Evolutionary conservation across 30 jellyfish, hydroid and myxozoan genomes (phyloP), one percentile per base, ranked within the genome.

Genomic region (Hydra vulgaris): DNA sequence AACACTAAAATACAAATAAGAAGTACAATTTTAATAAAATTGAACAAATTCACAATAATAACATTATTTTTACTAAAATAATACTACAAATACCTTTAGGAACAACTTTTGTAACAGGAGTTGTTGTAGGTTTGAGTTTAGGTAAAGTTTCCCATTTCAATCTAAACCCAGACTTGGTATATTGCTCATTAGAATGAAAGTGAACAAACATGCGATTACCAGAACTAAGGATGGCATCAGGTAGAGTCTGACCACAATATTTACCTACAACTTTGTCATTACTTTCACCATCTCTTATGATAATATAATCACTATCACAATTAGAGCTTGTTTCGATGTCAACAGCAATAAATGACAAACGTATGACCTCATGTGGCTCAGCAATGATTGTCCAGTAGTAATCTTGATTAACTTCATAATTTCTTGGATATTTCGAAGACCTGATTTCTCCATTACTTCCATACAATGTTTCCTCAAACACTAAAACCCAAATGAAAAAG

Each of bases 341-440:
- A 61, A 79, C 22, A 21, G 52, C 67, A 15, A 18, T 19, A 0
- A 79, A 79, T 7, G 23, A 16, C 15, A 79, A 61, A 25, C 19
- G 76, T 7, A 76, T 76, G 22, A 21, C 23, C 22, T 21, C 25
- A 26, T 52, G 79, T 4, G 22, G 18, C 21, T 88, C 80, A 23
- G 74, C 97, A 1, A 17, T 23, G 23, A 90, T 79, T 20, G 21
- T 25, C 96, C 96, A 90, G 19, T 70, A 70, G 71, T 95, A 90
- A 0, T 72, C 20, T 23, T 66, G 22, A 19, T 25, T 71, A 3
- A 53, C 26, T 23, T 87, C 83, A 79, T 90, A 86, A 23, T 71
- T 71, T 17, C 54, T 17, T 15, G 94, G 92, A 67, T 19, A 86
- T 15, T 72, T 73, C 17, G 95, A 95, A 27, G 86, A 61, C 19